Conservation (phyloP, 2,113 vertebrate genomes). For the Murina feae region DNA sequence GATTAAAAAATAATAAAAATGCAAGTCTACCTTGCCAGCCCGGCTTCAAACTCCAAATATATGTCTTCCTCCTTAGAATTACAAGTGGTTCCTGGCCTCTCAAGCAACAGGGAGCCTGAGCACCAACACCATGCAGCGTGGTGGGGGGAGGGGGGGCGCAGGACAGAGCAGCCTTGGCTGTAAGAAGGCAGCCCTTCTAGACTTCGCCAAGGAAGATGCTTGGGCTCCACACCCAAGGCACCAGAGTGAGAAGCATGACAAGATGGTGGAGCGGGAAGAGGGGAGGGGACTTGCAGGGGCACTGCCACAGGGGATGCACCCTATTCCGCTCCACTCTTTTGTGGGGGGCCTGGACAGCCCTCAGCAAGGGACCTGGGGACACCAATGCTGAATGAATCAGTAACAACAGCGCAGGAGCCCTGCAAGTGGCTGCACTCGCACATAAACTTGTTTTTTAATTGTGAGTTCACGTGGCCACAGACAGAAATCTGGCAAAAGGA, state of each 20-base stretch:
- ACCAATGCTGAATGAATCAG: not conserved
- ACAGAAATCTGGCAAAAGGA: not conserved
- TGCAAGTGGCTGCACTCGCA: not conserved
- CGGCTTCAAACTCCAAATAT: not conserved
- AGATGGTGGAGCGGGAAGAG: not conserved
- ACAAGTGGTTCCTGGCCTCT: not conserved
- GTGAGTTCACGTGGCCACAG: not conserved
- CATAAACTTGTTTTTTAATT: not conserved
- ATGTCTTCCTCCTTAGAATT: not conserved
- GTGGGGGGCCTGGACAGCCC: not conserved
- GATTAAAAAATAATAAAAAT: too few species aligned
- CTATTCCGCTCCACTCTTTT: too few species aligned
- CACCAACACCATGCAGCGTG: fast-evolving
- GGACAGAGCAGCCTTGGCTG: fast-evolving
- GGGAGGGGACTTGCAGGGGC: fast-evolving
- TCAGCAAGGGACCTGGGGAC: not conserved
- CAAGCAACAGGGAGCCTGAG: not conserved
- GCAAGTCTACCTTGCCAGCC: not conserved
- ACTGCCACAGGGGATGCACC: too few species aligned
- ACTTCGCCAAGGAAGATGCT: not conserved
- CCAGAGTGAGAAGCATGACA: fast-evolving
- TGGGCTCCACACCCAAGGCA: not conserved
- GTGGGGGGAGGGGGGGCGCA: not conserved
- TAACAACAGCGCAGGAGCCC: not conserved
- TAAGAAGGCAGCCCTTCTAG: not conserved